Evolutionary conservation across 2,888 invertebrate species (phyloP), one percentile per base, ranked within the genome.

Genomic region (Conops quadrifasciatus): DNA sequence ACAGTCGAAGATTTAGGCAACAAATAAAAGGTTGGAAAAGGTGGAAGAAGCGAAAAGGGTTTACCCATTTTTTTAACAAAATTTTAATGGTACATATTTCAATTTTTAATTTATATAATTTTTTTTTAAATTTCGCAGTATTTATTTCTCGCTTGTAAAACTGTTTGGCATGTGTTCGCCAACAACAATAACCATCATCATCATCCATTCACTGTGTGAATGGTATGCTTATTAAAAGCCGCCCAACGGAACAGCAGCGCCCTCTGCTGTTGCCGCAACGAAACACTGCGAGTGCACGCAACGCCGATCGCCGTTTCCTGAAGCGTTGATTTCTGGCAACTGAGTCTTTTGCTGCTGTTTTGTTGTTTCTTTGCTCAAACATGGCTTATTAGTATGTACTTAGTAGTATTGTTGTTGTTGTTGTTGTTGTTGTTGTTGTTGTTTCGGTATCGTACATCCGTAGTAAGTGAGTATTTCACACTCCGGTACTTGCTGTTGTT

Each of bases 371-470:
- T n/a, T n/a, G n/a, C n/a, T n/a, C n/a, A n/a, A n/a, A n/a, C n/a
- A n/a, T n/a, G n/a, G n/a, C n/a, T n/a, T n/a, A n/a, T n/a, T n/a
- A n/a, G n/a, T n/a, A n/a, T n/a, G n/a, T 30, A 60, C 30, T 60
- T 72, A 56, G 56, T 43, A 66, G 15, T 28, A 58, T 64, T 43
- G 30, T 24, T 51, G 66, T 65, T 73, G 67, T 43, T 71, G 70
- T 71, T 70, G 62, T 45, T 66, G 65, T 24, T 68, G n/a, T n/a
- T n/a, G n/a, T n/a, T n/a, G n/a, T n/a, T n/a, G n/a, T n/a, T n/a
- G n/a, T n/a, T n/a, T n/a, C n/a, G n/a, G n/a, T n/a, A n/a, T n/a
- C n/a, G n/a, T n/a, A n/a, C n/a, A n/a, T n/a, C n/a, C n/a, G n/a
- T n/a, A n/a, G n/a, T n/a, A n/a, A n/a, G n/a, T n/a, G n/a, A n/a